Evolutionary conservation across 2,797 vertebrate genomes (phyloP), one percentile per base, ranked within the genome.

Genomic region (Gastrophryne carolinensis): DNA sequence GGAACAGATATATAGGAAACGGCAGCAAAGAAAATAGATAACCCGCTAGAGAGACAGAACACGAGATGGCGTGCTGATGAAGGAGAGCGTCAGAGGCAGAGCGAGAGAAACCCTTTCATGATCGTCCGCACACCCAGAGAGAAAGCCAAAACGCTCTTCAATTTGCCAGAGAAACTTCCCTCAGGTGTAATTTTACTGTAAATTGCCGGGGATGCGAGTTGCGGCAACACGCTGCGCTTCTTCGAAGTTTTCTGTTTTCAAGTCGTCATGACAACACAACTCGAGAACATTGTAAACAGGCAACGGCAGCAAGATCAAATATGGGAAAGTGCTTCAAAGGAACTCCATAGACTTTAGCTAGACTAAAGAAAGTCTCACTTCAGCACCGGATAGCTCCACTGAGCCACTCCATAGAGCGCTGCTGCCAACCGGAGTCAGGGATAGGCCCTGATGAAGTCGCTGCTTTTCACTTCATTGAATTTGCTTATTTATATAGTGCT

Each of bases 1-100:
- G 5, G 62, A 62, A 32, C 56, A 62, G 57, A 69, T 69, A 69
- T 69, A 75, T 69, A 57, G 44, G 56, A 62, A 69, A 62, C n/a
- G 47, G 73, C 34, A 70, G 50, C 5, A 17, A 77, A 27, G 21
- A 50, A 35, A 64, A 62, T 41, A 58, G 34, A 60, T 23, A 52
- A 44, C n/a, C 9, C 37, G 34, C 24, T 6, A 12, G 7, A 49
- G 27, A 35, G 65, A 50, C 27, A 0, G 26, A 12, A 7, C 35
- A 7, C 35, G 26, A 19, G 23, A 27, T 2, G 1, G 2, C 2
- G 41, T 10, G 34, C 24, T 1, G n/a, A n/a, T n/a, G n/a, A 26
- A n/a, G 10, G 23, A 35, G 44, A 60, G 17, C 15, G 13, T 23
- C 21, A 35, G 5, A 11, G 13, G 29, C 7, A 7, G 12, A 21